Percentiles rank a stretch among this genome's conserved stretches.
Conservation (phyloP, 2,888 invertebrate genomes). For the Ptycholaimellus sp. region DNA sequence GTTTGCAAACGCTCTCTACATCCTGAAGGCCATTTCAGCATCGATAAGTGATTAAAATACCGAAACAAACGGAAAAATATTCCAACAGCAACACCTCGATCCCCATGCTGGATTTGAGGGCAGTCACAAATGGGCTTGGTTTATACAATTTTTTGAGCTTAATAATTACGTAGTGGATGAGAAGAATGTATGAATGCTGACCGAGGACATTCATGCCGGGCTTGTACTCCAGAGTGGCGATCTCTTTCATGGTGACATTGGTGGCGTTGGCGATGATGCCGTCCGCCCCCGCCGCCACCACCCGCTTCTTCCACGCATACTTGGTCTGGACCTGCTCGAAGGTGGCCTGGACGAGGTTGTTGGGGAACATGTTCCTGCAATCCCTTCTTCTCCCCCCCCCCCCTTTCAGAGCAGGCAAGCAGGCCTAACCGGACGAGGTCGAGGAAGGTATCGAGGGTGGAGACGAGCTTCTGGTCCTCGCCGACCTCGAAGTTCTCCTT, state of each 20-base stretch:
- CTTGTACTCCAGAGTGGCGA: conserved; percentile 20
- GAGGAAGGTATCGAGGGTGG: conserved; percentile 47
- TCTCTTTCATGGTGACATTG: conserved; percentile 1
- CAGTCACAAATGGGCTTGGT: no score
- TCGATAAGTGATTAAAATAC: no score
- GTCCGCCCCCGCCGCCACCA: conserved; percentile 2
- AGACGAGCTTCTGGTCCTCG: conserved; percentile 2
- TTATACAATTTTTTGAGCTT: background rate
- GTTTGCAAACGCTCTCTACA: background rate
- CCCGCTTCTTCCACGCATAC: background rate
- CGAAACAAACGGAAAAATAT: no score
- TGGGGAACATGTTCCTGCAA: conserved; percentile 34
- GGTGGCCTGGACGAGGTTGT: conserved; percentile 63
- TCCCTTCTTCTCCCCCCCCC: no score
- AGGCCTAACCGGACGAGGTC: conserved; percentile 53
- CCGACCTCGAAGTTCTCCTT: conserved; percentile 6
- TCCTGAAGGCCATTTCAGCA: background rate
- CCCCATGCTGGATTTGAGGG: background rate
- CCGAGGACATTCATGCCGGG: conserved; percentile 43
- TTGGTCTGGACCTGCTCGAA: no score
- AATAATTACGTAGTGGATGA: background rate
- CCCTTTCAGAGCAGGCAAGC: background rate
- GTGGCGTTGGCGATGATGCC: conserved; percentile 4
- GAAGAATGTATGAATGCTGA: no score
- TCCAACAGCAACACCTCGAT: no score